Evolutionary conservation across 1,140 invertebrate genomes (phyloP), one percentile per base, ranked within the genome.

Genomic region (Atta colombica): DNA sequence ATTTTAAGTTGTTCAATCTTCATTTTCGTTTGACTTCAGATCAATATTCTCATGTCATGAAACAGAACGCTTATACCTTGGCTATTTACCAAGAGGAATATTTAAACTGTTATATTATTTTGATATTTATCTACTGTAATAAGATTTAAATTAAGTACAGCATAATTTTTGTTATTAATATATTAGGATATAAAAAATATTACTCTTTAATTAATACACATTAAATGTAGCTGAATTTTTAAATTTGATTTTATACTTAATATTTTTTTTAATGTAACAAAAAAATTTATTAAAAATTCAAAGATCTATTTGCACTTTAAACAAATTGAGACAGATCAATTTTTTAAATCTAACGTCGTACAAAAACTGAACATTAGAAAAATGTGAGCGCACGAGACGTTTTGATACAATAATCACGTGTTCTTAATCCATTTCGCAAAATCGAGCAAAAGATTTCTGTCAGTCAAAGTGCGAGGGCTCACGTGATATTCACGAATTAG

Each of bases 401-500:
- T 71, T 69, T 60, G 53, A 77, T 85, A 75, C 28, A 85, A 55
- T 51, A 74, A 45, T 35, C 53, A 66, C 53, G 74, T 91, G 88
- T 87, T 87, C 87, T 74, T 92, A 91, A 92, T 87, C 87, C 87
- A 90, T 77, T 92, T 91, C 51, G 21, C 12, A 65, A 66, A 77
- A 18, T 66, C 63, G 75, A 87, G 35, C 80, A 49, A 61, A 84
- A 74, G 55, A 45, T 84, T 74, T 28, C 80, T 45, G 69, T 84
- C 69, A 84, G 39, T 51, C 55, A 84, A 82, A 84, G 55, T 72
- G 28, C 63, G 35, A 31, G 72, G 12, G 35, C 81, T 75, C 81
- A 93, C 91, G 92, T 92, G 93, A 93, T 93, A 93, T 88, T 93
- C 92, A 92, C 90, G 91, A 89, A 91, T 92, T 77, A 82, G 66